Percentiles rank a stretch among this genome's conserved stretches.
phyloP scores from a whole-genome alignment of 2,888 invertebrate genomes.

The Octonoba sinensis region DNA sequence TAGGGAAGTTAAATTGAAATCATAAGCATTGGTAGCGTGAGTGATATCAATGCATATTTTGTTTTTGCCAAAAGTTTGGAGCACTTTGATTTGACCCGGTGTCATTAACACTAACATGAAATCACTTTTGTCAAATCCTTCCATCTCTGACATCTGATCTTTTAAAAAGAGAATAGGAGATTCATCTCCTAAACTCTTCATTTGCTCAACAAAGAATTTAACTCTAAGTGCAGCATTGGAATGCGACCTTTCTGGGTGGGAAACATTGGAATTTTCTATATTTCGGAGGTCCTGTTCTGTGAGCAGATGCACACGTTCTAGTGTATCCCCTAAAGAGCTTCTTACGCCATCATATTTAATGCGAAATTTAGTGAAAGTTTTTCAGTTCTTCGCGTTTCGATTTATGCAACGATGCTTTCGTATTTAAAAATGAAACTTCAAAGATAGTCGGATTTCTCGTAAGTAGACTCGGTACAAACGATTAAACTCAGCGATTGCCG shows the following conservation, averaged over 20 bases:
- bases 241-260: not conserved
- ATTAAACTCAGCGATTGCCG: too few species aligned
- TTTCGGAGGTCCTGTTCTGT: slow-evolving; percentile 8
- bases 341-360: slow-evolving; percentile 22
- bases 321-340: not conserved
- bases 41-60: not conserved
- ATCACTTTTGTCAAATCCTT: too few species aligned
- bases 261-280: slow-evolving; percentile 1
- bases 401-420: too few species aligned
- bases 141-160: not conserved
- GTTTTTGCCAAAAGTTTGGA: not conserved
- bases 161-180: slow-evolving; percentile 15
- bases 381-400: too few species aligned
- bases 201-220: not conserved
- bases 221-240: slow-evolving; percentile 8
- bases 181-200: not conserved
- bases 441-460: too few species aligned
- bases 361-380: too few species aligned
- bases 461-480: too few species aligned
- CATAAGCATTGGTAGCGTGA: not conserved
- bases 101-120: too few species aligned
- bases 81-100: not conserved
- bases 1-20: not conserved
- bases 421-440: too few species aligned
- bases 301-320: not conserved